Evolutionary conservation across 2,888 invertebrate species (phyloP).

Genomic region (Plusia festucae): DNA sequence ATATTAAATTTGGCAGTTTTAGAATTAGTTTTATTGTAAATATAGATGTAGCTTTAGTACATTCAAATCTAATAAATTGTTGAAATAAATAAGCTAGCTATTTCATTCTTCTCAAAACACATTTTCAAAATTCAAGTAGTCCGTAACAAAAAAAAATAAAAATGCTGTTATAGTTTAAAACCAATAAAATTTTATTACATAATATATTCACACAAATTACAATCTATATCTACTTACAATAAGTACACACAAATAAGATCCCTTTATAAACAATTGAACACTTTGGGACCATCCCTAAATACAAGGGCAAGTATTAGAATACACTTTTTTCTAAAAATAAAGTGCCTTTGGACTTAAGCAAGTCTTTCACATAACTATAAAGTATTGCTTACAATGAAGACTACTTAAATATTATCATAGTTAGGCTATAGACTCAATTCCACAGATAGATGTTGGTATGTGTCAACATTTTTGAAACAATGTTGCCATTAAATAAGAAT

Average conservation of each 20-base stretch:
- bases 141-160: not conserved
- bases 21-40: not conserved
- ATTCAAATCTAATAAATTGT: constrained; percentile 13
- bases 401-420: constrained; percentile 37
- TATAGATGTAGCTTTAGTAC: constrained; percentile 5
- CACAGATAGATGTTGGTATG: not conserved
- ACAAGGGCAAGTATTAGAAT: constrained; percentile 43
- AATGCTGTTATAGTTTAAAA: constrained; percentile 36
- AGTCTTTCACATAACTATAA: constrained; percentile 37
- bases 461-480: not conserved
- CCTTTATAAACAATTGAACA: constrained; percentile 71
- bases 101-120: not conserved
- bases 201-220: constrained; percentile 49
- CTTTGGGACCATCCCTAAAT: constrained; percentile 56
- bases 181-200: constrained; percentile 40
- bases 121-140: too few relatives aligned
- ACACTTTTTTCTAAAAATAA: constrained; percentile 66
- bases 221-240: constrained; percentile 41
- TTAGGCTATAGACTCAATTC: constrained; percentile 7
- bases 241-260: constrained; percentile 47
- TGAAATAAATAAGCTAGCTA: not conserved
- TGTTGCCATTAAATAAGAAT: not conserved
- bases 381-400: constrained; percentile 54
- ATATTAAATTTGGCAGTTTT: not conserved
- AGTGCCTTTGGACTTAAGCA: constrained; percentile 48